Evolutionary conservation across 1,140 invertebrate genomes (phyloP).

Genomic region (Drosophila sulfurigaster): DNA sequence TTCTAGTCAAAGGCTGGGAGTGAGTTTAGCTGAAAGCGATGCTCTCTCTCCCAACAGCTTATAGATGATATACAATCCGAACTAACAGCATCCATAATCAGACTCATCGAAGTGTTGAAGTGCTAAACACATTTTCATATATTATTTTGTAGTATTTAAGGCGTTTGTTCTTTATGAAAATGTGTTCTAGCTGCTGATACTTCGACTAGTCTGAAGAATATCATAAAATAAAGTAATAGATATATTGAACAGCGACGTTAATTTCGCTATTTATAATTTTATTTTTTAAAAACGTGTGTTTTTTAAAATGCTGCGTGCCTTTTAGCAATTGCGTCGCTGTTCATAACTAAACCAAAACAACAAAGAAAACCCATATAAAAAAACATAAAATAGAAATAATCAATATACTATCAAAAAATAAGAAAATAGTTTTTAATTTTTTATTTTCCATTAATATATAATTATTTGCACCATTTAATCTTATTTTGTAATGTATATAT

Average conservation of each 20-base stretch:
- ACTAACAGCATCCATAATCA: slow-evolving; percentile 25
- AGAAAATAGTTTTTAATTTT: slow-evolving; percentile 55
- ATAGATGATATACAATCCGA: slow-evolving; percentile 42
- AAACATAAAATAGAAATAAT: slow-evolving; percentile 18
- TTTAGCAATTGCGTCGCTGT: slow-evolving; percentile 74
- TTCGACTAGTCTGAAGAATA: slow-evolving; percentile 8
- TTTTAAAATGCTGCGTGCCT: slow-evolving; percentile 84
- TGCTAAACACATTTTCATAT: slow-evolving; percentile 35
- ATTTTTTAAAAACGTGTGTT: slow-evolving; percentile 82
- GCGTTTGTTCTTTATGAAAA: slow-evolving; percentile 63
- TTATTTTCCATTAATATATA: slow-evolving; percentile 47
- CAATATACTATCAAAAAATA: slow-evolving; percentile 24
- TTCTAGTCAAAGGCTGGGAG: slow-evolving; percentile 64
- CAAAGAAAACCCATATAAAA: slow-evolving; percentile 10
- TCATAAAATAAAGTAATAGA: slow-evolving; percentile 24
- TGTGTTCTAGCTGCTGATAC: slow-evolving; percentile 11
- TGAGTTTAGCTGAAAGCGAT: neutral
- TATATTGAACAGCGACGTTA: slow-evolving; percentile 39
- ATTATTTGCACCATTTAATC: slow-evolving; percentile 45
- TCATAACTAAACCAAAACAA: slow-evolving; percentile 12
- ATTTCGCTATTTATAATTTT: slow-evolving; percentile 74
- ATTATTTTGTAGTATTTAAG: slow-evolving; percentile 80
- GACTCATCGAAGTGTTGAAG: slow-evolving; percentile 11
- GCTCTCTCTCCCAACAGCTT: neutral
- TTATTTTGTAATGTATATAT: slow-evolving; percentile 64